Evolutionary conservation across 2,888 invertebrate genomes (phyloP), one percentile per base, ranked within the genome.

Genomic region (Synergus umbraculus): DNA sequence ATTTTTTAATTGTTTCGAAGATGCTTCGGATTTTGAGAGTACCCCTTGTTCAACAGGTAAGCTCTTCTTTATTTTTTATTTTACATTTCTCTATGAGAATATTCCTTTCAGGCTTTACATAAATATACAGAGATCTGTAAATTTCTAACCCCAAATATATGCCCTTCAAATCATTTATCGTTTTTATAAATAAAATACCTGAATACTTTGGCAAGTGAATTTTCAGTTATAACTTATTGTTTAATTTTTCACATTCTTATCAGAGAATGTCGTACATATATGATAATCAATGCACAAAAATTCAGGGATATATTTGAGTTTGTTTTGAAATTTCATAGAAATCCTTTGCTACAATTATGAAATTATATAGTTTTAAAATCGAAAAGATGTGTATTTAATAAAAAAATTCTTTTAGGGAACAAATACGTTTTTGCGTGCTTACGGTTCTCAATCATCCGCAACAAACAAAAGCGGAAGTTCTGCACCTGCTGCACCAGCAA

Each of bases 401-500:
- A 78, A 1, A 78, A 78, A 69, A 46, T 54, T 66, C 67, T 76
- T 60, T 76, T 37, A 84, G 84, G 76, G 82, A 65, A 46, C 76
- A n/a, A 46, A 64, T 73, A 43, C 64, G n/a, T 63, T 58, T 7
- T 2, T 77, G 8, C 82, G 84, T 22, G 64, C 63, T 29, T 85
- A 79, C 54, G 78, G 65, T 69, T 29, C 76, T 44, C 29, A 73
- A 10, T 41, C 73, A 0, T 54, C 69, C 4, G 37, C 37, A 10
- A 65, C 77, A 66, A 65, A 15, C 29, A 49, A 76, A 64, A 15
- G 58, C 58, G 18, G 43, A 66, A 77, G 49, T 37, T 41, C 44
- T 22, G 77, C 29, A 29, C 29, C 90, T 41, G 64, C 90, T 37
- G 60, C 89, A 79, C 79, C 83, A 76, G 77, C 85, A 69, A 83